Conservation (phyloP, 2,888 invertebrate species). For the Nezara viridula region DNA sequence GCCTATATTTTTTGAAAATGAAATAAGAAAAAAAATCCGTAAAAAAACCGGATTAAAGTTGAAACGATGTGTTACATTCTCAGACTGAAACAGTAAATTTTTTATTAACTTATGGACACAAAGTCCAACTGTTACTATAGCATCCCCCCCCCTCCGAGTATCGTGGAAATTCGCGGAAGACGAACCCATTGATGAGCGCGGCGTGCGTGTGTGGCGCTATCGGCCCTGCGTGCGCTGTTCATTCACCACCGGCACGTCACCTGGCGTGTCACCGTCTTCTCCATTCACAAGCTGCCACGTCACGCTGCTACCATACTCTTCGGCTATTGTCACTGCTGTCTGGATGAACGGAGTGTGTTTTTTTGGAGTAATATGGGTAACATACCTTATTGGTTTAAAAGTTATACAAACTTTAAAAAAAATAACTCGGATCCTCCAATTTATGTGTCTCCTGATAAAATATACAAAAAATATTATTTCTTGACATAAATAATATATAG, state of each 20-base stretch:
- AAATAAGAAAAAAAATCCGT: no score
- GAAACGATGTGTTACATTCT: neutral
- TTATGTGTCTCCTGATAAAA: no score
- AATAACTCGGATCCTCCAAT: no score
- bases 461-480: no score
- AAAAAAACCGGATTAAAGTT: no score
- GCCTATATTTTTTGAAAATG: no score
- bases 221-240: conserved; percentile 51
- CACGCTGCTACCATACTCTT: neutral
- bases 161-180: neutral
- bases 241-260: conserved; percentile 62
- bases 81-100: neutral
- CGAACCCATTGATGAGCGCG: conserved; percentile 2
- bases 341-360: no score
- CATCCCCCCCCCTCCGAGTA: neutral
- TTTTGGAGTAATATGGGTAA: no score
- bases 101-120: neutral
- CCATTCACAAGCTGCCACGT: conserved; percentile 59
- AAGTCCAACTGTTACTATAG: neutral
- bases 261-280: conserved; percentile 62
- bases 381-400: no score
- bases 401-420: no score
- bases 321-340: neutral
- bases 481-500: no score
- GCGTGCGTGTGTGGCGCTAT: conserved; percentile 45